These are phyloP conservation scores for Phania funesta DNA, from an alignment of 2,888 invertebrate genomes.

Conservation along the genomic window DNA sequence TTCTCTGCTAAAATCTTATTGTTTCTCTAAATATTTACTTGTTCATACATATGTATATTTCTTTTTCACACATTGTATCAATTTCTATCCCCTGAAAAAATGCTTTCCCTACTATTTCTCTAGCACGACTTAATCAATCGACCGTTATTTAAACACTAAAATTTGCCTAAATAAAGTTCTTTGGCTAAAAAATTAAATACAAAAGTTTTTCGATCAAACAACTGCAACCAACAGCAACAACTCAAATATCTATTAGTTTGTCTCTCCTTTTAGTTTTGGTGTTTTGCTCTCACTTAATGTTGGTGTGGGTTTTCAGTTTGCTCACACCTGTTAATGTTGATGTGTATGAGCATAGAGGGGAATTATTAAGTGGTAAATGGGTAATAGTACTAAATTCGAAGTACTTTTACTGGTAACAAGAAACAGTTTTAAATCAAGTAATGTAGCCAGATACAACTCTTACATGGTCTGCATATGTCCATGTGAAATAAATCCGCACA, in stretches of 20 bases:
- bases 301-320: too few relatives aligned
- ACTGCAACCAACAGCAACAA: slow-evolving; percentile 23
- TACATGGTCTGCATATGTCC: too few relatives aligned
- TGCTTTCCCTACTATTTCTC: background rate
- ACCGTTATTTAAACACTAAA: slow-evolving; percentile 63
- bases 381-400: too few relatives aligned
- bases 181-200: slow-evolving; percentile 28
- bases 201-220: slow-evolving; percentile 40
- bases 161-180: slow-evolving; percentile 43
- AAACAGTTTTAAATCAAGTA: too few relatives aligned
- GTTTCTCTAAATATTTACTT: slow-evolving; percentile 14
- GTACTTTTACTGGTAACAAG: too few relatives aligned
- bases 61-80: background rate
- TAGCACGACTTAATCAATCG: slow-evolving; percentile 34
- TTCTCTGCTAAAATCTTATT: slow-evolving; percentile 6
- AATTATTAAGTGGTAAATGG: too few relatives aligned
- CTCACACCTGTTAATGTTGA: too few relatives aligned
- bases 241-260: slow-evolving; percentile 1
- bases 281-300: background rate
- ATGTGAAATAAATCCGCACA: too few relatives aligned
- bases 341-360: too few relatives aligned
- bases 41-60: slow-evolving; percentile 1
- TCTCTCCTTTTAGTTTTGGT: background rate
- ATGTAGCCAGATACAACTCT: too few relatives aligned
- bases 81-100: background rate